A percentile compares a stretch with the other conserved stretches of the same genome.
Conservation (phyloP, 1,140 invertebrate species). For the Bombus balteatus region DNA sequence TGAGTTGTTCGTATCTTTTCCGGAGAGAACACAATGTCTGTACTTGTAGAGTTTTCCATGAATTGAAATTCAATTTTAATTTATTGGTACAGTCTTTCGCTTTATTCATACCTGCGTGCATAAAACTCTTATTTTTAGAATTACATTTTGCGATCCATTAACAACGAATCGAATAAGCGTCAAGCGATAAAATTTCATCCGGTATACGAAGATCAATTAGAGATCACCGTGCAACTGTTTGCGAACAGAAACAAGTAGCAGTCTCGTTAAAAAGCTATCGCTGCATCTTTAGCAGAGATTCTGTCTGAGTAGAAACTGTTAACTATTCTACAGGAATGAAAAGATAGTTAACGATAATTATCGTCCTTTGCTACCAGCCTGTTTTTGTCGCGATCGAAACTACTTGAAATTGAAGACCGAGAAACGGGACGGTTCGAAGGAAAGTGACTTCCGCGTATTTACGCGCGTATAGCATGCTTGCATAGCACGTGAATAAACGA, state of each 20-base stretch:
- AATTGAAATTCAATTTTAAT: slow-evolving; percentile 11
- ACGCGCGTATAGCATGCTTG: slow-evolving; percentile 5
- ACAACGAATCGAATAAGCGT: no score
- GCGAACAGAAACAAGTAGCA: not conserved
- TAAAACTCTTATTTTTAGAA: not conserved
- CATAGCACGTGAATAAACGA: slow-evolving; percentile 17
- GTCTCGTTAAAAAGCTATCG: not conserved
- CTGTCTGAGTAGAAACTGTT: not conserved
- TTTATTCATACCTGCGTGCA: not conserved
- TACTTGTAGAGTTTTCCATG: not conserved
- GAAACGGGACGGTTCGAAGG: slow-evolving; percentile 40
- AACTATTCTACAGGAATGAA: not conserved
- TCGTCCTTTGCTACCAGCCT: not conserved
- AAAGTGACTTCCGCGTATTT: slow-evolving; percentile 65
- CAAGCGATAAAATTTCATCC: no score
- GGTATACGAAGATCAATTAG: not conserved
- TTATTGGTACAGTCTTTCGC: not conserved
- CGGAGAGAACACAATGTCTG: not conserved
- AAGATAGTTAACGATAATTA: slow-evolving; percentile 29
- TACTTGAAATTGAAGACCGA: slow-evolving; percentile 1
- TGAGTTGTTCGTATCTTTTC: not conserved
- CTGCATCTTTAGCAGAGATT: not conserved
- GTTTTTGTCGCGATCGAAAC: slow-evolving; percentile 29
- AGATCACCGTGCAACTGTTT: not conserved
- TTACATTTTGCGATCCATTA: no score